A percentile compares a stretch with the other conserved stretches of the same genome.
These are phyloP conservation scores for Ichneumoninae sp. DNA, from an alignment of 2,888 invertebrate genomes.

Conservation along the genomic window DNA sequence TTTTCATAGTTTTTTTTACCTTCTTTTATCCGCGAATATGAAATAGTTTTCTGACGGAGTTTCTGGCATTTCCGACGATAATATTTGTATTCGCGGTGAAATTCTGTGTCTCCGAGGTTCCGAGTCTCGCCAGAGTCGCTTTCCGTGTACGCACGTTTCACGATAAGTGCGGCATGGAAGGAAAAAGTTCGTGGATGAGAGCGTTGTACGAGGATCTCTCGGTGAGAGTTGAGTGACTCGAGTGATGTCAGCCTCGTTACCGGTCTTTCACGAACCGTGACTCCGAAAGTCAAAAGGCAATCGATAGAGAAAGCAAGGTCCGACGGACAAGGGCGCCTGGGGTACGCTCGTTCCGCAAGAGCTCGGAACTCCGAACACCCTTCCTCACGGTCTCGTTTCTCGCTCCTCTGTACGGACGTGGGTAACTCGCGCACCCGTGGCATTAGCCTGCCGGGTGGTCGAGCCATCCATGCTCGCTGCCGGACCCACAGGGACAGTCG, in stretches of 20 bases:
- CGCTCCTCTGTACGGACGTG: conserved; percentile 27
- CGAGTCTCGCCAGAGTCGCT: neutral
- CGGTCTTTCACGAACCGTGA: conserved; percentile 49
- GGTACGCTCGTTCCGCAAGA: conserved; percentile 66
- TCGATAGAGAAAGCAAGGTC: conserved; percentile 49
- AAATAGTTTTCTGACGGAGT: neutral
- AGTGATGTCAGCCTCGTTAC: conserved; percentile 64
- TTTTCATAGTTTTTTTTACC: neutral
- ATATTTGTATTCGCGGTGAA: conserved; percentile 4
- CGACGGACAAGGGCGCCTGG: conserved; percentile 68
- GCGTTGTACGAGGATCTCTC: conserved; percentile 8
- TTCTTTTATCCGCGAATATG: neutral
- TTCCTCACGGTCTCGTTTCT: conserved; percentile 44
- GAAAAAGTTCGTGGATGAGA: conserved; percentile 8
- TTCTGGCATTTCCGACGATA: neutral
- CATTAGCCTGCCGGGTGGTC: conserved; percentile 65
- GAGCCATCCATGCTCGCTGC: conserved; percentile 13
- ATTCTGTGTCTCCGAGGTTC: neutral
- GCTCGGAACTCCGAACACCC: conserved; percentile 21
- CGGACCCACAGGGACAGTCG: conserved; percentile 39
- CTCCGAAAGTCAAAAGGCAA: conserved; percentile 55
- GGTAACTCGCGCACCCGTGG: conserved; percentile 26
- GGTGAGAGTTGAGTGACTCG: conserved; percentile 49
- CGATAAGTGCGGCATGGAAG: conserved; percentile 7
- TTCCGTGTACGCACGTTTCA: conserved; percentile 11